phyloP scores from a whole-genome alignment of 2,888 invertebrate genomes.

The Polydrusus tereticollis region DNA sequence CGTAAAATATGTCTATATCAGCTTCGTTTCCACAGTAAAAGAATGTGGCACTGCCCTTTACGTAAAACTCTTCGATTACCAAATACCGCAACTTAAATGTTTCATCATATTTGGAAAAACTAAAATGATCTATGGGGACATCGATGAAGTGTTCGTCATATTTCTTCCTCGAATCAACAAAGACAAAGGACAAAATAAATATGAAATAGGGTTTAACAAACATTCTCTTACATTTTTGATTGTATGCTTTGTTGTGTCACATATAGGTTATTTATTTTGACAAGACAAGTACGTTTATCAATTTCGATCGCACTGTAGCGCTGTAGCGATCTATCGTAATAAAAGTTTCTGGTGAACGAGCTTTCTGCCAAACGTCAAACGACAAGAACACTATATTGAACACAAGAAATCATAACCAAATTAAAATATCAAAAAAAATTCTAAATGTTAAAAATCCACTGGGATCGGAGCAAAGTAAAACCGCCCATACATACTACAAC shows the following conservation, averaged over 20 bases:
- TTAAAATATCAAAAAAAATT: too few species aligned
- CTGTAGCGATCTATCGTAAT: too few species aligned
- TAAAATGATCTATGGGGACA: constrained; percentile 88
- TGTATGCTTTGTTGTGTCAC: not conserved
- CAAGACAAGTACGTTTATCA: too few species aligned
- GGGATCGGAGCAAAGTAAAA: too few species aligned
- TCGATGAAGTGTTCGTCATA: constrained; percentile 65
- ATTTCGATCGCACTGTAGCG: too few species aligned
- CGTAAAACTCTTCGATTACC: constrained; percentile 81
- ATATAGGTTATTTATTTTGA: not conserved
- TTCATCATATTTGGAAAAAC: constrained; percentile 73
- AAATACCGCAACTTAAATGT: constrained; percentile 87
- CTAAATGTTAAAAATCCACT: too few species aligned
- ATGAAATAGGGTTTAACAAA: not conserved
- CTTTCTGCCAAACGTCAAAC: too few species aligned
- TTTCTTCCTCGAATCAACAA: constrained; percentile 42
- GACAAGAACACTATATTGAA: too few species aligned
- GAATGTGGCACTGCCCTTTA: constrained; percentile 84
- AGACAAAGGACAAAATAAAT: not conserved
- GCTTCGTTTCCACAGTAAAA: constrained; percentile 98
- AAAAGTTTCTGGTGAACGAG: too few species aligned
- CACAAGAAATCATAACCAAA: too few species aligned
- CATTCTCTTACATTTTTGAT: not conserved
- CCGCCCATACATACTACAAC: too few species aligned
- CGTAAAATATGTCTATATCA: constrained; percentile 87